Conservation (phyloP, 2,113 vertebrate species). For the Oostethus manadensis region DNA sequence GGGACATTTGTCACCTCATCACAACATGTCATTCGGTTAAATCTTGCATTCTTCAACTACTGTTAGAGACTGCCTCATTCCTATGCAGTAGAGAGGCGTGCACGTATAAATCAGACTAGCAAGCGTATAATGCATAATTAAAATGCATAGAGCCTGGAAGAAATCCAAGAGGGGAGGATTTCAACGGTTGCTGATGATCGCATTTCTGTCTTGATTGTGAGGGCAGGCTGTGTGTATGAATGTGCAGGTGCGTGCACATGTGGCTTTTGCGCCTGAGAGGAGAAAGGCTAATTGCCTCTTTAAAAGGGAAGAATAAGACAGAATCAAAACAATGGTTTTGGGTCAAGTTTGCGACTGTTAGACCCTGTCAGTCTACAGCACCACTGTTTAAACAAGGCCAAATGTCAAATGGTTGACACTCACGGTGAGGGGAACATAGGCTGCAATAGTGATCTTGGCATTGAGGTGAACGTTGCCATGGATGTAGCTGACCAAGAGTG, state of each 20-base stretch:
- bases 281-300: slow-evolving; percentile 28
- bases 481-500: slow-evolving; percentile 80
- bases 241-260: background rate
- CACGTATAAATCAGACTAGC: slow-evolving; percentile 26
- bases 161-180: slow-evolving; percentile 24
- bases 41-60: slow-evolving; percentile 1
- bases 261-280: slow-evolving; percentile 6
- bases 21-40: slow-evolving; percentile 5
- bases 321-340: slow-evolving; percentile 23
- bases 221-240: background rate
- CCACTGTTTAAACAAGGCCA: too few relatives aligned
- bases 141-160: slow-evolving; percentile 26
- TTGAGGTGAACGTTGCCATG: slow-evolving; percentile 78
- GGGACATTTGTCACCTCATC: slow-evolving; percentile 9
- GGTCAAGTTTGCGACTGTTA: slow-evolving; percentile 2
- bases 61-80: slow-evolving; percentile 20
- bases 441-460: slow-evolving; percentile 83
- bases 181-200: slow-evolving; percentile 25
- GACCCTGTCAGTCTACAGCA: background rate
- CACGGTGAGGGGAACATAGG: slow-evolving; percentile 82
- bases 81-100: background rate
- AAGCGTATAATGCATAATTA: slow-evolving; percentile 39
- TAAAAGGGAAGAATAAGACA: slow-evolving; percentile 9
- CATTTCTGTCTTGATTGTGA: slow-evolving; percentile 27
- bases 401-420: slow-evolving; percentile 39